Evolutionary conservation across 2,797 vertebrate species (phyloP).

Genomic region (Cuniculus paca): DNA sequence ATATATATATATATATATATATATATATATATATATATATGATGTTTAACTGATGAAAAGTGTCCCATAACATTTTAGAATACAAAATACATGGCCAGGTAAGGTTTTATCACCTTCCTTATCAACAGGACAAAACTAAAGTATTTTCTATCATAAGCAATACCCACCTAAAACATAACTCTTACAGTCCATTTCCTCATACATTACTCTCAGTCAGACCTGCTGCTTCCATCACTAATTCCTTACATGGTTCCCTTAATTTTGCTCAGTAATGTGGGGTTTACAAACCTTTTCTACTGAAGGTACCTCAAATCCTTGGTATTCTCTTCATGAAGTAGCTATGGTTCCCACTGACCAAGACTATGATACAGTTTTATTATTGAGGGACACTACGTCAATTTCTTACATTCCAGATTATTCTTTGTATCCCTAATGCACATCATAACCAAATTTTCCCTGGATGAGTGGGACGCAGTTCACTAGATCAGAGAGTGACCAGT

Average conservation of each 20-base stretch:
- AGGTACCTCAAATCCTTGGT: background rate
- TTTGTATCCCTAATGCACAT: background rate
- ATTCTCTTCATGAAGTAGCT: background rate
- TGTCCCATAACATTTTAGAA: background rate
- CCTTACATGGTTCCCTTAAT: background rate
- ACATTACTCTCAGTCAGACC: background rate
- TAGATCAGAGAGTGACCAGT: background rate
- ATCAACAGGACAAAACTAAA: background rate
- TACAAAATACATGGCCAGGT: background rate
- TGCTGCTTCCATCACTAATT: fast-evolving
- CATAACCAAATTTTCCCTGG: background rate
- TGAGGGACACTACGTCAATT: background rate
- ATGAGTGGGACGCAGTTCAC: background rate
- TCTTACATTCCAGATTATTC: background rate
- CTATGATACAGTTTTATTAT: too few relatives aligned
- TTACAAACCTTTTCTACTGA: background rate
- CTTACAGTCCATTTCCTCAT: background rate
- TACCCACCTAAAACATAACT: background rate
- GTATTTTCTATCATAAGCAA: background rate
- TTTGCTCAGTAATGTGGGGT: background rate
- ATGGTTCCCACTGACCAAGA: background rate
- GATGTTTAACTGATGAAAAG: background rate
- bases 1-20: background rate
- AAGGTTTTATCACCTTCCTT: background rate
- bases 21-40: background rate